Percentiles rank a stretch among this genome's conserved stretches.
Conservation (phyloP, 2,113 vertebrate species). For the Erythrolamprus reginae region DNA sequence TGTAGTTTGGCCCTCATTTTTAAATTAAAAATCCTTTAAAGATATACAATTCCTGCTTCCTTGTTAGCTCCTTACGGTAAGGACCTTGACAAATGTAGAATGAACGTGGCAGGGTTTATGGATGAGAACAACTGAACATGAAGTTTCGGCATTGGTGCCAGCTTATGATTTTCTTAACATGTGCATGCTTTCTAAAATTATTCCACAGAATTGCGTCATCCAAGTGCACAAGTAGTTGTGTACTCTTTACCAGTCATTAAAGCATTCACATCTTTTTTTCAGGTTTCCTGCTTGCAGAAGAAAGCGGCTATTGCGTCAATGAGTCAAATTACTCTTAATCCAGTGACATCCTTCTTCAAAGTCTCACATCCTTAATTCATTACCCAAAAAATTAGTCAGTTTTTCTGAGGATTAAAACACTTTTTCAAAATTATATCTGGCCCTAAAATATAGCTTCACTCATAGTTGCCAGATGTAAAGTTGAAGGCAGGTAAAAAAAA, state of each 20-base stretch:
- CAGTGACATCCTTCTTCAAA: not conserved
- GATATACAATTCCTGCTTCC: not conserved
- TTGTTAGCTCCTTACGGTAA: not conserved
- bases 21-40: not conserved
- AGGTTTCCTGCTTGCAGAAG: not conserved
- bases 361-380: not conserved
- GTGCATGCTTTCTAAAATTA: not conserved
- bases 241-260: not conserved
- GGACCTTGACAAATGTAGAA: not conserved
- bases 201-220: not conserved
- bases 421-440: not conserved
- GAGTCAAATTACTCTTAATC: not conserved
- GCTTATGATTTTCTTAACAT: not conserved
- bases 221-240: no score
- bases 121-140: not conserved
- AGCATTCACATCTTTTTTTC: not conserved
- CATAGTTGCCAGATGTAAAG: not conserved
- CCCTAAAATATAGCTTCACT: not conserved
- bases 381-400: not conserved
- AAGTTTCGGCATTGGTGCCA: not conserved
- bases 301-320: not conserved
- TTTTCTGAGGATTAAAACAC: not conserved
- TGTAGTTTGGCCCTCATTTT: not conserved
- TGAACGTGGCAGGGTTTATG: not conserved
- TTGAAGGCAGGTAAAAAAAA: not conserved